These are phyloP conservation scores for Galeopsomyia nigrocyanea DNA, from an alignment of 2,888 invertebrate species.

Conservation along the genomic window DNA sequence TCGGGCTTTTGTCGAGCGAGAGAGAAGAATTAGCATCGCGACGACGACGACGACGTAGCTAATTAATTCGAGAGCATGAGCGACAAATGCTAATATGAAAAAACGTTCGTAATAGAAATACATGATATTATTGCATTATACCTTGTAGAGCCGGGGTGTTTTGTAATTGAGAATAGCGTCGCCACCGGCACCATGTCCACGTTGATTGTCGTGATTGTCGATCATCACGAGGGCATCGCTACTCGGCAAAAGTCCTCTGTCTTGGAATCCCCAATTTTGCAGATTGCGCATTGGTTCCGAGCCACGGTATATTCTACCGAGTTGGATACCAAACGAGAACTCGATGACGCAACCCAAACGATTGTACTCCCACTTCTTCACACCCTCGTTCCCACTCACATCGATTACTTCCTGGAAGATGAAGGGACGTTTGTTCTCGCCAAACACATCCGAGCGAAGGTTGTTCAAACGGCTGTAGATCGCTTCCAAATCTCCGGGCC, in stretches of 20 bases:
- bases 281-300: conserved; percentile 58
- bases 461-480: conserved; percentile 72
- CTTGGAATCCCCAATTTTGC: conserved; percentile 53
- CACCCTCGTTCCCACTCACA: conserved; percentile 68
- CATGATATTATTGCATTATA: conserved; percentile 40
- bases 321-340: conserved; percentile 72
- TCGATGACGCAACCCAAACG: conserved; percentile 79
- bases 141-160: conserved; percentile 64
- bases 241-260: conserved; percentile 61
- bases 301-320: conserved; percentile 62
- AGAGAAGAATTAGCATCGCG: too few relatives aligned
- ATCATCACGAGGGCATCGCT: conserved; percentile 72
- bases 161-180: conserved; percentile 66
- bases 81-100: too few relatives aligned
- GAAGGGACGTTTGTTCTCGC: conserved; percentile 74
- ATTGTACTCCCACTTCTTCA: conserved; percentile 67
- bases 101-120: too few relatives aligned
- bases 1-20: too few relatives aligned
- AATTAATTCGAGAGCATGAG: too few relatives aligned
- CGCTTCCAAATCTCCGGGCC: conserved; percentile 72
- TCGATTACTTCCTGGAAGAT: conserved; percentile 85
- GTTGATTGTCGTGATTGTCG: conserved; percentile 77
- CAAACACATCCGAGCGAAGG: conserved; percentile 77
- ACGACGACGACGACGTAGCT: too few relatives aligned
- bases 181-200: conserved; percentile 68